These are phyloP conservation scores for Calameuta pallipes DNA, from an alignment of 2,888 invertebrate genomes.

Conservation along the genomic window DNA sequence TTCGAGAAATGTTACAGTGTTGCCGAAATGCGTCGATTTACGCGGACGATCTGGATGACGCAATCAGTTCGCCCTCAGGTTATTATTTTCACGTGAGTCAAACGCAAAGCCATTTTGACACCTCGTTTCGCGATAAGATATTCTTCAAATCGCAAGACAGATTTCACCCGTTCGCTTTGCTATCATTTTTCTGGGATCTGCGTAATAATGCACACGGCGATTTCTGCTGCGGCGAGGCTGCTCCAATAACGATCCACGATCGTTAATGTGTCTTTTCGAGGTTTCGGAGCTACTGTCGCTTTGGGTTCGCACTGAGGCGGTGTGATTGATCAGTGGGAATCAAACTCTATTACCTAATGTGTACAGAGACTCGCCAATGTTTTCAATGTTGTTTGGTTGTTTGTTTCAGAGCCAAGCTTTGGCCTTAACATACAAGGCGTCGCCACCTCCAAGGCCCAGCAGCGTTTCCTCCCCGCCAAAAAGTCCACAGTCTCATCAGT, in stretches of 20 bases:
- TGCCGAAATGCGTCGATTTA: no score
- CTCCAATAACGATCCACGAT: not conserved
- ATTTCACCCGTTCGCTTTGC: not conserved
- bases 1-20: no score
- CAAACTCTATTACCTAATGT: not conserved
- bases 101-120: not conserved
- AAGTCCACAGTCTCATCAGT: constrained; percentile 57
- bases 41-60: not conserved
- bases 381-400: constrained; percentile 6
- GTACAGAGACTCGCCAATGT: not conserved
- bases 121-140: not conserved
- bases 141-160: not conserved
- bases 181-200: not conserved
- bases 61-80: not conserved
- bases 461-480: constrained; percentile 62
- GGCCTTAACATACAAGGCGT: constrained; percentile 73
- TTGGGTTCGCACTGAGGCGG: not conserved
- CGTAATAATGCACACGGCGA: not conserved
- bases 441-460: constrained; percentile 65
- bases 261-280: not conserved
- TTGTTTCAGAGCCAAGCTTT: constrained; percentile 74
- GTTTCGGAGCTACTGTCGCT: not conserved
- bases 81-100: not conserved
- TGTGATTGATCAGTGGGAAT: not conserved
- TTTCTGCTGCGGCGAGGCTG: not conserved